phyloP scores from a whole-genome alignment of 2,888 invertebrate genomes.

The Syrphus vitripennis region DNA sequence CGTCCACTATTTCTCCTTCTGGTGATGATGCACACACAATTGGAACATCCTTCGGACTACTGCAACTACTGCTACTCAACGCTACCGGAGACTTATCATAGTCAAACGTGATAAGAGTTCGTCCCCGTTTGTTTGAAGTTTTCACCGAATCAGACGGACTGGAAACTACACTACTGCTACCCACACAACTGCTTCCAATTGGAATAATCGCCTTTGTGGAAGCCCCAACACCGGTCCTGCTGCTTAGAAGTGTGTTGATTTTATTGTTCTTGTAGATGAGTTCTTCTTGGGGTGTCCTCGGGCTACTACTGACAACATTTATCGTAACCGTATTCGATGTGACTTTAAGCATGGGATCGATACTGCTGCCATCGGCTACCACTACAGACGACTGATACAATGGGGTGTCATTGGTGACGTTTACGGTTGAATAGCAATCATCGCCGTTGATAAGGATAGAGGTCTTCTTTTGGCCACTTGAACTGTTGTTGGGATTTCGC shows the following conservation, averaged over 20 bases:
- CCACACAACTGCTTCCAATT: constrained; percentile 76
- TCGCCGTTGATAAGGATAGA: constrained; percentile 89
- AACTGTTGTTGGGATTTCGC: constrained; percentile 63
- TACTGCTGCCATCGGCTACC: constrained; percentile 83
- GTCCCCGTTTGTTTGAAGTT: constrained; percentile 74
- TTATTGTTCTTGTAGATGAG: constrained; percentile 79
- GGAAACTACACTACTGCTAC: constrained; percentile 61
- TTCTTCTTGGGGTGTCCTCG: constrained; percentile 76
- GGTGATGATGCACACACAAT: constrained; percentile 30
- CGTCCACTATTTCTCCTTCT: constrained; percentile 41
- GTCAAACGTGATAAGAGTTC: constrained; percentile 79
- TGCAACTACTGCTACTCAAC: no score
- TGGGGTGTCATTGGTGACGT: constrained; percentile 86
- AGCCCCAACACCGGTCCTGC: constrained; percentile 51
- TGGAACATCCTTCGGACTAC: constrained; percentile 24
- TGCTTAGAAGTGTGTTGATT: constrained; percentile 78
- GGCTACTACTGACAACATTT: constrained; percentile 81
- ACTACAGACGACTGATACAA: constrained; percentile 89
- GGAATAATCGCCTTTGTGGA: constrained; percentile 81
- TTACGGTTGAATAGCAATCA: constrained; percentile 89
- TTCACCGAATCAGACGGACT: constrained; percentile 73
- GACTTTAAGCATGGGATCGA: constrained; percentile 79
- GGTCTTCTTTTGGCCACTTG: constrained; percentile 83
- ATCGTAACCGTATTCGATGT: constrained; percentile 85
- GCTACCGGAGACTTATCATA: constrained; percentile 76